Percentiles rank a stretch among this genome's conserved stretches.
Conservation (phyloP, 2,797 vertebrate species). For the Pseudotriccus pelzelni region DNA sequence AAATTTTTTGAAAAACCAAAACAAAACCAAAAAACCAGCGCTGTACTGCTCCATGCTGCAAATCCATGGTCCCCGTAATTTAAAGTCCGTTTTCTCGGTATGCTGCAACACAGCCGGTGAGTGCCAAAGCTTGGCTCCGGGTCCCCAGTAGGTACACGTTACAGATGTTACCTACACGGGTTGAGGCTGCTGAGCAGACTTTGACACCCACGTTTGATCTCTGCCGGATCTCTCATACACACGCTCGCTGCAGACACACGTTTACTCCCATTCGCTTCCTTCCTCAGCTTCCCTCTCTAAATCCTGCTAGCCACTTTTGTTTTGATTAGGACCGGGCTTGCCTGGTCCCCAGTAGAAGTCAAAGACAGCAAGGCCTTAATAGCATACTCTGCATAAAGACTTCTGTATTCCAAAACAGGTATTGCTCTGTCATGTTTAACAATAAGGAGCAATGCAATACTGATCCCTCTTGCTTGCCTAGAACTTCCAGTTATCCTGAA, state of each 20-base stretch:
- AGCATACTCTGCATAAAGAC: not conserved
- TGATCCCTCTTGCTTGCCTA: not conserved
- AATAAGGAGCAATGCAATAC: not conserved
- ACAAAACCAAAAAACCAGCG: not conserved
- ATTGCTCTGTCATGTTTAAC: not conserved
- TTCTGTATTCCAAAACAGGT: not conserved
- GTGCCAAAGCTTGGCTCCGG: not conserved
- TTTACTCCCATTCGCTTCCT: conserved; percentile 21
- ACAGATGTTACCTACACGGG: rapidly evolving
- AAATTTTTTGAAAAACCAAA: not conserved
- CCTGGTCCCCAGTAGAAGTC: not conserved
- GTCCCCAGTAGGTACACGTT: not conserved
- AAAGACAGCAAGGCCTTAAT: not conserved
- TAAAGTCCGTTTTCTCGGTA: not conserved
- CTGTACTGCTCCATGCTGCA: not conserved
- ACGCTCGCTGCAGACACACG: not conserved
- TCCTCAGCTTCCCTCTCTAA: conserved; percentile 59
- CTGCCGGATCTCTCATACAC: not conserved
- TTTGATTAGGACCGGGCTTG: conserved; percentile 18
- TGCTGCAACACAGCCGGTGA: not conserved
- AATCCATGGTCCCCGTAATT: not conserved
- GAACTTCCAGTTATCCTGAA: not conserved
- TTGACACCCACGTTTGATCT: not conserved
- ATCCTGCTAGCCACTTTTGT: conserved; percentile 39
- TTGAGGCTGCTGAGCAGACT: not conserved